phyloP scores from a whole-genome alignment of 2,113 vertebrate genomes.

The Nipponia nippon region DNA sequence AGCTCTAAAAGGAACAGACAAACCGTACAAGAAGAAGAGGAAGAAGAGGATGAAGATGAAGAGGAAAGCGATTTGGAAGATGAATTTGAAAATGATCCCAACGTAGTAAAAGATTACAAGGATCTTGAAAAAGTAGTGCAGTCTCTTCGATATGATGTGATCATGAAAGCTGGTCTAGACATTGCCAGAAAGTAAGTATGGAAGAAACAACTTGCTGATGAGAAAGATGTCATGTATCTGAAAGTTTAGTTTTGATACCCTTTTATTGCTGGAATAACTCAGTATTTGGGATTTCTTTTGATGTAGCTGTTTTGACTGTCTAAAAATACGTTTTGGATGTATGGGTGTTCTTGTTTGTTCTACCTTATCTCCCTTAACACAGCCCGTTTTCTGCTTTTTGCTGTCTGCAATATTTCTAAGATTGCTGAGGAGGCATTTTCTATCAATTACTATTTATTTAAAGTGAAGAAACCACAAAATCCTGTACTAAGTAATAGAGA shows the following conservation, averaged over 20 bases:
- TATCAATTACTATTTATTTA: neutral
- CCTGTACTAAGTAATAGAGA: neutral
- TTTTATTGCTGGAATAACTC: neutral
- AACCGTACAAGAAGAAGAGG: conserved; percentile 62
- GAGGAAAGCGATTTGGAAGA: conserved; percentile 80
- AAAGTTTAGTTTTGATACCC: neutral
- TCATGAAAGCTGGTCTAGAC: conserved; percentile 90
- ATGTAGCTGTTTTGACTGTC: neutral
- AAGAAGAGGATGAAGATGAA: conserved; percentile 59
- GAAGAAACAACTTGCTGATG: neutral
- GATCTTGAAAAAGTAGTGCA: conserved; percentile 87
- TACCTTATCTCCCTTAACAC: neutral
- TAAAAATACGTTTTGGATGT: neutral
- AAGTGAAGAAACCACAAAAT: neutral
- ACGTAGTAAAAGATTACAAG: conserved; percentile 83
- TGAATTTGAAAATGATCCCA: conserved; percentile 72
- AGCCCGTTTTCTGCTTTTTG: neutral
- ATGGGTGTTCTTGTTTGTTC: neutral
- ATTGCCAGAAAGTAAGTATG: conserved; percentile 89
- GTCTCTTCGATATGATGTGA: conserved; percentile 87
- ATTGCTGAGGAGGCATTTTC: neutral
- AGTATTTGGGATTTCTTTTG: neutral
- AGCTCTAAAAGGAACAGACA: conserved; percentile 74
- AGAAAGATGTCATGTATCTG: neutral
- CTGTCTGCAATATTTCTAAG: neutral